phyloP scores from a whole-genome alignment of 2,797 vertebrate genomes.

The Mus caroli region DNA sequence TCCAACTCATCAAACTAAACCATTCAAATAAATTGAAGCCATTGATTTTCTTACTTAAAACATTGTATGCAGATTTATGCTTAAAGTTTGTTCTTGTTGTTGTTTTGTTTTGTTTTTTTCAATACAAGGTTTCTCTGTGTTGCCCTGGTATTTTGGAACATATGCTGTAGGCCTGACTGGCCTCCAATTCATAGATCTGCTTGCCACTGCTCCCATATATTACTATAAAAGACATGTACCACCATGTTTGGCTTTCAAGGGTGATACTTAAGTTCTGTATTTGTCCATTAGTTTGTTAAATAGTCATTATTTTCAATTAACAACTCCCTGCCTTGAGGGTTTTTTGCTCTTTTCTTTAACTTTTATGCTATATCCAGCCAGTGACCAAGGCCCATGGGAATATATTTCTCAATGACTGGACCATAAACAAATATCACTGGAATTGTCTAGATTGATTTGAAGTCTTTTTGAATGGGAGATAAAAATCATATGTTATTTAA shows the following conservation, averaged over 20 bases:
- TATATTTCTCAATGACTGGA: slow-evolving; percentile 37
- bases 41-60: slow-evolving; percentile 36
- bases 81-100: neutral
- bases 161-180: no score
- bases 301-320: neutral
- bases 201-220: neutral
- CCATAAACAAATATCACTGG: slow-evolving; percentile 9
- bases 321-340: neutral
- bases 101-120: neutral
- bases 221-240: neutral
- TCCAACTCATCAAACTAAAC: slow-evolving; percentile 33
- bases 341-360: neutral
- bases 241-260: neutral
- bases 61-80: neutral
- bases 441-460: neutral
- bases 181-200: neutral
- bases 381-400: neutral
- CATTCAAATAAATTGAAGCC: slow-evolving; percentile 15
- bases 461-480: neutral
- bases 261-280: slow-evolving; percentile 8
- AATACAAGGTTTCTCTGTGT: neutral
- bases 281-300: neutral
- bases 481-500: neutral
- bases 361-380: neutral
- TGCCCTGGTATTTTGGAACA: no score